Conservation (phyloP, 2,888 invertebrate genomes). For the Spilarctia lutea region DNA sequence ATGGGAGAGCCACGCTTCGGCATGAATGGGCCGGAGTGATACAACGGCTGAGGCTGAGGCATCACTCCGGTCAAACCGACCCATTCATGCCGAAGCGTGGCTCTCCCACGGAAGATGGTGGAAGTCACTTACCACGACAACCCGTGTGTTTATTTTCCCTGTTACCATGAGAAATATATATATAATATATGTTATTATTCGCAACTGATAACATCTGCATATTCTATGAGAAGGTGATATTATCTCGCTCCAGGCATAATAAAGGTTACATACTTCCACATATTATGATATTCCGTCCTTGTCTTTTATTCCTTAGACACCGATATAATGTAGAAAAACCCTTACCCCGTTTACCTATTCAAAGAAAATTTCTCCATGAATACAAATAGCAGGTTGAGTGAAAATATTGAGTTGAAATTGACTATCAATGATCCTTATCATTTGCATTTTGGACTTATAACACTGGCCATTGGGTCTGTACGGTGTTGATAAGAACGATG, state of each 20-base stretch:
- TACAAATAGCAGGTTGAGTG: constrained; percentile 73
- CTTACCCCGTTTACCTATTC: constrained; percentile 75
- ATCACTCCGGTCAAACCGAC: no score
- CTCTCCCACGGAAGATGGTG: no score
- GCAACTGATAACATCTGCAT: constrained; percentile 3
- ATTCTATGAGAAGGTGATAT: constrained; percentile 4
- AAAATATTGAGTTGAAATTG: constrained; percentile 72
- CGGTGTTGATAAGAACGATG: not conserved
- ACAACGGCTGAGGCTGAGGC: no score
- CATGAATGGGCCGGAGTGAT: no score
- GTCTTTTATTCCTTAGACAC: constrained; percentile 67
- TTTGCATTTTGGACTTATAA: constrained; percentile 39
- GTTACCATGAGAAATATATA: no score
- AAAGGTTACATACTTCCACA: constrained; percentile 3
- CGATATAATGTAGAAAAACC: constrained; percentile 68
- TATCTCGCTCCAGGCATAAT: constrained; percentile 1
- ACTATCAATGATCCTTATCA: constrained; percentile 64
- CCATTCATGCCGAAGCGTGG: no score
- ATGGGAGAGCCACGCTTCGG: no score
- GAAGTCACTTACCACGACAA: no score
- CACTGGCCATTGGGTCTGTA: constrained; percentile 21
- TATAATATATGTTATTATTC: not conserved
- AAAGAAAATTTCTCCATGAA: constrained; percentile 74
- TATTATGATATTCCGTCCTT: constrained; percentile 30
- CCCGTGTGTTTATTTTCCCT: no score